These are phyloP conservation scores for Sorex araneus DNA, from an alignment of 2,113 vertebrate species.

Conservation along the genomic window DNA sequence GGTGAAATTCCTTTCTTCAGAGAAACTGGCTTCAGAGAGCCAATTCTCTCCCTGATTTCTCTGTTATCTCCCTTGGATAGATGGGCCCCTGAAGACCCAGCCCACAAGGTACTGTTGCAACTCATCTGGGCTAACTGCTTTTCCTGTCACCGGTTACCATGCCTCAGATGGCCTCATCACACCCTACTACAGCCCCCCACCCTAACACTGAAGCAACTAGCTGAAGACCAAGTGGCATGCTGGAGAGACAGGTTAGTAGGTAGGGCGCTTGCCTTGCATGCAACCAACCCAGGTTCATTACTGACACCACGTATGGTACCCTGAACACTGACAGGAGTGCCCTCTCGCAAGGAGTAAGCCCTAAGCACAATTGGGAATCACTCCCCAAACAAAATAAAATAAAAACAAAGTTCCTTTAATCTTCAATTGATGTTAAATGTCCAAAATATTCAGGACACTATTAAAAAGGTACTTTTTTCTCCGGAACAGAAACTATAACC, in stretches of 20 bases:
- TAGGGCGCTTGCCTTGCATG: too few relatives aligned
- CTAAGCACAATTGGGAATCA: too few relatives aligned
- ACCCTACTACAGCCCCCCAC: conserved; percentile 32
- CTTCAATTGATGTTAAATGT: conserved; percentile 50
- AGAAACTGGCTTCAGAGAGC: conserved; percentile 56
- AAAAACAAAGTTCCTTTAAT: conserved; percentile 66
- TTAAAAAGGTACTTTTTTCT: background rate
- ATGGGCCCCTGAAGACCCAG: conserved; percentile 52
- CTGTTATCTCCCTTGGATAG: conserved; percentile 52
- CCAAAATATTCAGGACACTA: conserved; percentile 30
- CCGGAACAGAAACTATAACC: conserved; percentile 43
- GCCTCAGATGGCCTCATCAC: conserved; percentile 77
- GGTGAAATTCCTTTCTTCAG: conserved; percentile 27
- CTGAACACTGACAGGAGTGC: too few relatives aligned
- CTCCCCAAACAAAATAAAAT: too few relatives aligned
- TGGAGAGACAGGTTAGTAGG: too few relatives aligned
- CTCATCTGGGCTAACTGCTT: conserved; percentile 80
- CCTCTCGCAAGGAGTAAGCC: too few relatives aligned
- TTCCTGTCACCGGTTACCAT: conserved; percentile 81
- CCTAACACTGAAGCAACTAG: conserved; percentile 52
- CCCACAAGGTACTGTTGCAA: conserved; percentile 80
- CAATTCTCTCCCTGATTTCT: conserved; percentile 27
- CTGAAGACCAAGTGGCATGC: conserved; percentile 4
- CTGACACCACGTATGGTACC: too few relatives aligned
- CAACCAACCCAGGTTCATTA: too few relatives aligned